These are phyloP conservation scores for Plumapathes pennacea DNA, from an alignment of 92 coral and sea anemone genomes.

Conservation along the genomic window DNA sequence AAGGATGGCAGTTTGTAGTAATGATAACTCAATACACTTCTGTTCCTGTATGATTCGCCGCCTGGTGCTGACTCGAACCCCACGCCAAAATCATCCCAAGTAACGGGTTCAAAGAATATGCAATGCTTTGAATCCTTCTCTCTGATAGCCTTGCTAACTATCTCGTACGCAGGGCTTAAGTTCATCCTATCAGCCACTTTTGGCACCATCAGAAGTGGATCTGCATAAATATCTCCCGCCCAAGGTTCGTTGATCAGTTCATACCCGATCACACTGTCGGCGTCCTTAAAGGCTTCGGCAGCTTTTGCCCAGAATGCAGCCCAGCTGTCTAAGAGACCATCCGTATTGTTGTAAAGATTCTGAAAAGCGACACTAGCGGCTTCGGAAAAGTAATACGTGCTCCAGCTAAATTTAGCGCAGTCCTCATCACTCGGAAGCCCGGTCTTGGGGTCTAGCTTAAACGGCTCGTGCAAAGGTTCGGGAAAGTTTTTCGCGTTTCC, in stretches of 20 bases:
- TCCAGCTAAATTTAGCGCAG: conserved; percentile 83
- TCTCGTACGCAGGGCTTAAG: conserved; percentile 91
- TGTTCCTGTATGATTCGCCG: conserved; percentile 75
- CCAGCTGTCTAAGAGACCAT: conserved; percentile 88
- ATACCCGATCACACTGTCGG: conserved; percentile 83
- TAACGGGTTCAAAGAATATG: conserved; percentile 88
- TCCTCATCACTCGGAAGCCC: conserved; percentile 78
- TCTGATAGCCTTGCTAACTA: conserved; percentile 77
- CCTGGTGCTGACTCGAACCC: conserved; percentile 91
- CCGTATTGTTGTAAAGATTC: conserved; percentile 81
- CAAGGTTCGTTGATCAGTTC: conserved; percentile 96
- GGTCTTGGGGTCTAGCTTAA: conserved; percentile 71
- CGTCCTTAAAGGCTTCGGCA: conserved; percentile 74
- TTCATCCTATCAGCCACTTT: conserved; percentile 75
- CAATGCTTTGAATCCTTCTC: conserved; percentile 78
- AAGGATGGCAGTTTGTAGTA: conserved; percentile 69
- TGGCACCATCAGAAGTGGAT: conserved; percentile 81
- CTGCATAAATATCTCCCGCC: conserved; percentile 87
- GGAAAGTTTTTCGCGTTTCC: conserved; percentile 80
- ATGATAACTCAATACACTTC: conserved; percentile 91
- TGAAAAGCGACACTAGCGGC: conserved; percentile 95
- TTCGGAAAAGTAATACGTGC: conserved; percentile 77
- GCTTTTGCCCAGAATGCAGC: conserved; percentile 92
- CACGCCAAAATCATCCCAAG: conserved; percentile 96
- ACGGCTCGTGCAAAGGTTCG: conserved; percentile 85